Evolutionary conservation across 2,888 invertebrate genomes (phyloP).

Genomic region (Kuschelorhynchus macadamiae): DNA sequence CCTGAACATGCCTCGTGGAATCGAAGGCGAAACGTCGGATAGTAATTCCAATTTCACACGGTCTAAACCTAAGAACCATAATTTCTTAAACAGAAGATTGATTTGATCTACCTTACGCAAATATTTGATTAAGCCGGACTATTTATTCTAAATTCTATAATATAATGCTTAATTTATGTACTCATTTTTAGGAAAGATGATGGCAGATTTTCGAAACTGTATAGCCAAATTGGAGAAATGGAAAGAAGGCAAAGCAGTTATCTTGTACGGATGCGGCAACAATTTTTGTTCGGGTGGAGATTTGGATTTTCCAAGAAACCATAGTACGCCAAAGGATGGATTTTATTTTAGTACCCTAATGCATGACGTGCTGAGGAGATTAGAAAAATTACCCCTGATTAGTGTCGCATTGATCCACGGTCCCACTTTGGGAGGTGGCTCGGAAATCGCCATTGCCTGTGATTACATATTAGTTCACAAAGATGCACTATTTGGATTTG

Average conservation of each 20-base stretch:
- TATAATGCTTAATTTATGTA: no score
- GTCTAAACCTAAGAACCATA: no score
- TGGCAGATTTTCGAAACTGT: slow-evolving; percentile 61
- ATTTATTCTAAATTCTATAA: no score
- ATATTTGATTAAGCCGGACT: no score
- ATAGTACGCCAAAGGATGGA: slow-evolving; percentile 56
- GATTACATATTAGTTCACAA: slow-evolving; percentile 61
- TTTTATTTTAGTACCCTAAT: slow-evolving; percentile 61
- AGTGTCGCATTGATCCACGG: slow-evolving; percentile 61
- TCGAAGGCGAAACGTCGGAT: no score
- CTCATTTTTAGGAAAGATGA: slow-evolving; percentile 63
- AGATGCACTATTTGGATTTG: slow-evolving; percentile 61
- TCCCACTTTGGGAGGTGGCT: slow-evolving; percentile 62
- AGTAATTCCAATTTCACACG: no score
- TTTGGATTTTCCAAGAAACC: slow-evolving; percentile 59
- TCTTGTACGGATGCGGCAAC: slow-evolving; percentile 58
- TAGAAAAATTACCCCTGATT: slow-evolving; percentile 58
- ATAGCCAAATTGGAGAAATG: slow-evolving; percentile 60
- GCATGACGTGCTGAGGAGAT: slow-evolving; percentile 58
- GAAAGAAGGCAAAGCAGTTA: slow-evolving; percentile 62
- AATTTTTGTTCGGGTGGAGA: slow-evolving; percentile 65
- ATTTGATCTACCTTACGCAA: no score
- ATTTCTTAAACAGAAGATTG: no score
- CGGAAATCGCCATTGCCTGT: slow-evolving; percentile 60
- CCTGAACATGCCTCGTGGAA: no score